Conservation (phyloP, 2,888 invertebrate genomes). For the Nephrotoma flavescens region DNA sequence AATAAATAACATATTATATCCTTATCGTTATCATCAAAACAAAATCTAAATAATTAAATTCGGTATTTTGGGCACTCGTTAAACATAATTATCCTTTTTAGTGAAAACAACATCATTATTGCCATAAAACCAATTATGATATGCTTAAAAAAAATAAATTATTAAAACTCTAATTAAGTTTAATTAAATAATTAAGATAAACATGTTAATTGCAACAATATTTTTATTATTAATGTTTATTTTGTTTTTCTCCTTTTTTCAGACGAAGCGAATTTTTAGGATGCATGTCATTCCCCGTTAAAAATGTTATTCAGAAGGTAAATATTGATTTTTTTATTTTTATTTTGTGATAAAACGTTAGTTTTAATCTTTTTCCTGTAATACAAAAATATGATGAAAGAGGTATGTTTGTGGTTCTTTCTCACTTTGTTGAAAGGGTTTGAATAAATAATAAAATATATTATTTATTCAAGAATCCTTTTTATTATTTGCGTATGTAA, state of each 20-base stretch:
- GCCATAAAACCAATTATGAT: background rate
- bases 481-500: background rate
- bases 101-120: background rate
- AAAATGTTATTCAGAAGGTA: constrained; percentile 58
- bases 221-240: background rate
- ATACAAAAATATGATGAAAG: background rate
- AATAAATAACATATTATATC: background rate
- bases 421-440: background rate
- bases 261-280: constrained; percentile 89
- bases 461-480: background rate
- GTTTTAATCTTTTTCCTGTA: background rate
- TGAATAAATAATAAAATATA: background rate
- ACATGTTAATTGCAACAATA: background rate
- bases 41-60: background rate
- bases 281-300: constrained; percentile 82
- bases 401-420: background rate
- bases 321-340: background rate
- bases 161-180: background rate
- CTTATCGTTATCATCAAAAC: background rate
- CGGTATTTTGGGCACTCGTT: background rate
- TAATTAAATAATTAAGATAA: background rate
- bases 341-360: background rate
- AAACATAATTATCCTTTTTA: background rate
- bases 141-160: background rate
- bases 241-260: constrained; percentile 34